A percentile compares a stretch with the other conserved stretches of the same genome.
These are phyloP conservation scores for Psylliodes chrysocephalus DNA, from an alignment of 2,888 invertebrate genomes.

Conservation along the genomic window DNA sequence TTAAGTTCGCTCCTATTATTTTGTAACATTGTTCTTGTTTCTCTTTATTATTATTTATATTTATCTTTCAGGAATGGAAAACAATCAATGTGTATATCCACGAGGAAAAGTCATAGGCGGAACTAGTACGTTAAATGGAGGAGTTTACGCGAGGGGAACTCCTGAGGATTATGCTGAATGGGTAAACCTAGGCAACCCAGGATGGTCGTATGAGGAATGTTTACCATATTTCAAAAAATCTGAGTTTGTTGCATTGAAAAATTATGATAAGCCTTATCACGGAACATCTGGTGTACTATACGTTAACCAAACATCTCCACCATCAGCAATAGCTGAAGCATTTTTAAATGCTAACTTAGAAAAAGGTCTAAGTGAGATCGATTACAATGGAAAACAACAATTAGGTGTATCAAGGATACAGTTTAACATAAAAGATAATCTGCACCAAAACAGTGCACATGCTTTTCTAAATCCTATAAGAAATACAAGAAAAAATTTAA, in stretches of 20 bases:
- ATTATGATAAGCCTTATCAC: neutral
- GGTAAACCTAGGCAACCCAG: slow-evolving; percentile 74
- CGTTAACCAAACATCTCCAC: slow-evolving; percentile 25
- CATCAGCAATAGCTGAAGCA: neutral
- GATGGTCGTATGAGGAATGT: slow-evolving; percentile 65
- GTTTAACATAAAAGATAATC: slow-evolving; percentile 27
- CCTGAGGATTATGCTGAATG: slow-evolving; percentile 75
- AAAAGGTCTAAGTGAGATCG: slow-evolving; percentile 23
- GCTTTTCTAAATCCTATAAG: slow-evolving; percentile 28
- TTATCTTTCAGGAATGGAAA: no score
- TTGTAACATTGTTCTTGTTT: no score
- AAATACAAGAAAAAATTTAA: slow-evolving; percentile 25
- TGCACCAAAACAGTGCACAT: slow-evolving; percentile 17
- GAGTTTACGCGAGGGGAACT: slow-evolving; percentile 62
- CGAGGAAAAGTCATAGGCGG: slow-evolving; percentile 83
- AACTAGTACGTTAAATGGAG: slow-evolving; percentile 75
- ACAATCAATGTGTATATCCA: slow-evolving; percentile 59
- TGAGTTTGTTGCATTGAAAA: slow-evolving; percentile 65
- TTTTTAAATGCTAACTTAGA: slow-evolving; percentile 66
- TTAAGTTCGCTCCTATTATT: no score
- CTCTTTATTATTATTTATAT: no score
- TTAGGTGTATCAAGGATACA: slow-evolving; percentile 27
- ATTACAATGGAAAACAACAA: slow-evolving; percentile 25
- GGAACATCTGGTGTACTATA: slow-evolving; percentile 43
- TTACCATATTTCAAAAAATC: slow-evolving; percentile 79